Conservation (phyloP, 2,888 invertebrate species). For the Chymomyza amoena region DNA sequence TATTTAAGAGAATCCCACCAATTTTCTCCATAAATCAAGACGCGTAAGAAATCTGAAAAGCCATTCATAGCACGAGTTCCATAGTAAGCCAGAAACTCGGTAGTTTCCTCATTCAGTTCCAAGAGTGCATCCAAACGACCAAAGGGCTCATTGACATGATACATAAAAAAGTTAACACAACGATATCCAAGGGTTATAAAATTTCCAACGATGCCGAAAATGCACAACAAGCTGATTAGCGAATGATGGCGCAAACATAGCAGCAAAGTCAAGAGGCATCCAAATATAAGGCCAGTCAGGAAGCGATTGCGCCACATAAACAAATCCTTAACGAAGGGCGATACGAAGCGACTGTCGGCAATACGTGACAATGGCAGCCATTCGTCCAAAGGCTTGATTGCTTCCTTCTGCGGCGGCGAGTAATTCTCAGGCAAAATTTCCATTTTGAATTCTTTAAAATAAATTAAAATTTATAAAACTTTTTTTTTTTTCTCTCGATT, state of each 20-base stretch:
- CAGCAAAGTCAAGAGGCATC: not conserved
- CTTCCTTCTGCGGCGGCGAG: too few species aligned
- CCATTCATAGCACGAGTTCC: too few species aligned
- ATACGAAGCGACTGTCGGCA: conserved; percentile 5
- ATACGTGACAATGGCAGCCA: not conserved
- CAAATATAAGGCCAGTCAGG: not conserved
- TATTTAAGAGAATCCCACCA: too few species aligned
- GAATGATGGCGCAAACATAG: not conserved
- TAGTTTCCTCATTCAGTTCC: not conserved
- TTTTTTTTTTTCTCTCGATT: too few species aligned
- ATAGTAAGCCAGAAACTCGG: not conserved
- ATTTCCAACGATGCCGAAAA: not conserved
- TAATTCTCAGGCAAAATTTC: too few species aligned
- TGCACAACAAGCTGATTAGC: not conserved
- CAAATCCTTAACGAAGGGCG: not conserved
- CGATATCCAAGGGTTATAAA: not conserved
- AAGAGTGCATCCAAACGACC: not conserved
- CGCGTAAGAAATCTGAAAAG: too few species aligned
- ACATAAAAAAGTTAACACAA: too few species aligned
- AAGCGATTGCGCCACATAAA: not conserved
- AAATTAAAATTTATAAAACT: too few species aligned
- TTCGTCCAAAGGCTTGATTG: not conserved
- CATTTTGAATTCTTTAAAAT: too few species aligned
- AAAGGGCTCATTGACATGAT: not conserved
- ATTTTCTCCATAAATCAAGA: too few species aligned